Evolutionary conservation across 2,797 vertebrate species (phyloP).

Genomic region (Dendrocincla tyrannina): DNA sequence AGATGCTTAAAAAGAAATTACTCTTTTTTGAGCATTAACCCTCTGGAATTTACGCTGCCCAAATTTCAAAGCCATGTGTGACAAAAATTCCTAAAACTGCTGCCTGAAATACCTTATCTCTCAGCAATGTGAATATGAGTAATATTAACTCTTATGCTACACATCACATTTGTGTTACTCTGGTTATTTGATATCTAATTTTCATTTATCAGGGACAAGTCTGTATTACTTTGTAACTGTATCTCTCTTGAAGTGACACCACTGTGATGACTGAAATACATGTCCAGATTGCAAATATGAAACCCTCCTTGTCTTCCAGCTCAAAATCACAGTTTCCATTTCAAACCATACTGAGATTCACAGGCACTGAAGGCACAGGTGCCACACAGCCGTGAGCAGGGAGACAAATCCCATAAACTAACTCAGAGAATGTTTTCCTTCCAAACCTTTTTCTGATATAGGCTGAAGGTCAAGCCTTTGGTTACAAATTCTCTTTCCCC

Average conservation of each 20-base stretch:
- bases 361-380: neutral
- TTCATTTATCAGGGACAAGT: neutral
- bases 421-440: neutral
- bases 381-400: neutral
- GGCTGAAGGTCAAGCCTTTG: neutral
- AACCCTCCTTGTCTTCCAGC: neutral
- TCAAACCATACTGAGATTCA: neutral
- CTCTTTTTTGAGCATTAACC: neutral
- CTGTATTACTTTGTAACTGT: neutral
- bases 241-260: neutral
- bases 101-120: neutral
- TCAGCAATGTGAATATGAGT: neutral
- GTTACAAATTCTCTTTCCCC: neutral
- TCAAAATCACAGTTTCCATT: neutral
- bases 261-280: neutral
- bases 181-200: neutral
- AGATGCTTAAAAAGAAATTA: neutral
- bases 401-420: neutral
- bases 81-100: neutral
- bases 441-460: neutral
- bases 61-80: neutral
- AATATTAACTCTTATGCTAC: neutral
- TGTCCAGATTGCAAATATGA: neutral
- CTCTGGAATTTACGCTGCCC: neutral
- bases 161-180: rapidly evolving